Evolutionary conservation across 2,888 invertebrate genomes (phyloP).

Genomic region (Sialis fuliginosa): DNA sequence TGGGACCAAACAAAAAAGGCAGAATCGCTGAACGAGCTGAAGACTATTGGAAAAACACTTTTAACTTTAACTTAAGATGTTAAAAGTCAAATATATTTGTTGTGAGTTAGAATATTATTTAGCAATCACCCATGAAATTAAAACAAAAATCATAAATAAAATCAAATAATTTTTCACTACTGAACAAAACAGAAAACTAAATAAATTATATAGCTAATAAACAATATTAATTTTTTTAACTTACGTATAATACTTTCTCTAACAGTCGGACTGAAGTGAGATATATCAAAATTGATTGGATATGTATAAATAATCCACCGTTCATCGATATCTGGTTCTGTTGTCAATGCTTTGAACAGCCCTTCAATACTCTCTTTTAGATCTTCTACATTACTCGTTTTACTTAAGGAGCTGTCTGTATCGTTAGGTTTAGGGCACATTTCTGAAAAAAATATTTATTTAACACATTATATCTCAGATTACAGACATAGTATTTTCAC

Average conservation of each 20-base stretch:
- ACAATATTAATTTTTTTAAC: slow-evolving; percentile 18
- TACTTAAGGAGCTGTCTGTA: slow-evolving; percentile 51
- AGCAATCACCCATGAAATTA: too few relatives aligned
- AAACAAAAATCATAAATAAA: too few relatives aligned
- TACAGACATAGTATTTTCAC: too few relatives aligned
- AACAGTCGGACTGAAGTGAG: slow-evolving; percentile 35
- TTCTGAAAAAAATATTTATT: slow-evolving; percentile 34
- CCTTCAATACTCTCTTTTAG: slow-evolving; percentile 65
- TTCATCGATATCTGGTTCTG: slow-evolving; percentile 55
- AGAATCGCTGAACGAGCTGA: too few relatives aligned
- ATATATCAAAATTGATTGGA: slow-evolving; percentile 54
- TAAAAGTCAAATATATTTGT: too few relatives aligned
- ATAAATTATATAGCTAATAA: background rate
- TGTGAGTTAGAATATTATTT: too few relatives aligned
- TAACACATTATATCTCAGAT: too few relatives aligned
- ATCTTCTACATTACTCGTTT: slow-evolving; percentile 75
- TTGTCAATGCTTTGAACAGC: slow-evolving; percentile 65
- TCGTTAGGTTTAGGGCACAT: slow-evolving; percentile 77
- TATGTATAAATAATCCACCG: slow-evolving; percentile 77
- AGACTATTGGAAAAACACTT: too few relatives aligned
- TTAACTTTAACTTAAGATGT: too few relatives aligned
- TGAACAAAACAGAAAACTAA: background rate
- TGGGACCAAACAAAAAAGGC: too few relatives aligned
- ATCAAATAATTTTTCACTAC: background rate
- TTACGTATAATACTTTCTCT: slow-evolving; percentile 44